Evolutionary conservation across 1,140 invertebrate species (phyloP), one percentile per base, ranked within the genome.

Genomic region (Drosophila grimshawi): DNA sequence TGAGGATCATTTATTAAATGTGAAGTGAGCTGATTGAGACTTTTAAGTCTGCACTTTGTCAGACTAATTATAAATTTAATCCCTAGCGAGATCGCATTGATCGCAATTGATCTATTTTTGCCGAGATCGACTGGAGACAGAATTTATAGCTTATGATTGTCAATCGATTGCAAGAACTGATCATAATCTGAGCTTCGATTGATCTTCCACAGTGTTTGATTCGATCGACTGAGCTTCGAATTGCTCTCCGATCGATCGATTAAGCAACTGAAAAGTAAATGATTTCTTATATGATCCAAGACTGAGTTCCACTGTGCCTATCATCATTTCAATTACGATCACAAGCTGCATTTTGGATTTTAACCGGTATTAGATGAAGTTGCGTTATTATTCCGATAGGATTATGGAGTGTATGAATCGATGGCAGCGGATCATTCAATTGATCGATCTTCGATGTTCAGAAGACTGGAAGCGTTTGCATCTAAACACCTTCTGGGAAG

Each of bases 401-500:
- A 30, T 35, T 30, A 29, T 11, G 33, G 37, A 52, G 35, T 35
- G 48, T 27, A 60, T 64, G 45, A 63, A 19, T 0, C 45, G 45
- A 29, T 43, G 35, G 5, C 68, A 37, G 39, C 45, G 2, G 77
- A 68, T 65, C 70, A 52, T 46, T 78, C 73, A 78, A 81, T 81
- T 63, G 69, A 72, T 74, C 68, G 59, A 59, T 60, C 59, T 61
- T 30, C 27, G 39, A 55, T 27, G 19, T 56, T 6, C 46, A 62
- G 60, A 79, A 89, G 51, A 89, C 81, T 90, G 85, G 71, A 89
- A 89, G 85, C 78, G 86, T 89, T 89, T 72, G 64, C 46, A 73
- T 46, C 51, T 70, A 74, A 69, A 89, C 85, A 89, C 86, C 81
- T 85, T 89, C 86, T 80, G 56, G 75, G 86, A 89, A 77, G 46